Percentiles rank a stretch among this genome's conserved stretches.
phyloP scores from a whole-genome alignment of 2,797 vertebrate species.

The Premnoplex brunnescens region DNA sequence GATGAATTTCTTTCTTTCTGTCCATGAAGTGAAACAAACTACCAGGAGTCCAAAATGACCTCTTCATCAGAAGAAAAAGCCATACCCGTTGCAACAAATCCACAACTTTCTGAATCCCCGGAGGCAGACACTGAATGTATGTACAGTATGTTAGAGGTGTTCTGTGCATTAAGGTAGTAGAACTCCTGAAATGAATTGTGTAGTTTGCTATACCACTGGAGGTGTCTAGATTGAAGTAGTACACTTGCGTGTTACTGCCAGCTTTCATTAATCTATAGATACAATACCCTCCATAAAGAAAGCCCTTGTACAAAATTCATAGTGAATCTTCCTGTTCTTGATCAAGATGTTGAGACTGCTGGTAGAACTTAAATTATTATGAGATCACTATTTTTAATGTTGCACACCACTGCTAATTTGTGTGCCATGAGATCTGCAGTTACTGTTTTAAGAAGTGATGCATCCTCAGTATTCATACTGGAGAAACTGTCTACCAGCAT shows the following conservation, averaged over 20 bases:
- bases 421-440: background rate
- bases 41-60: background rate
- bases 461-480: background rate
- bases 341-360: background rate
- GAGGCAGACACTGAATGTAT: slow-evolving; percentile 46
- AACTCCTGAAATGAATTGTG: background rate
- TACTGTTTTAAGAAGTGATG: background rate
- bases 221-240: background rate
- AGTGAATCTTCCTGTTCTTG: background rate
- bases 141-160: slow-evolving; percentile 6
- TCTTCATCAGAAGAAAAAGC: slow-evolving; percentile 38
- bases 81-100: background rate
- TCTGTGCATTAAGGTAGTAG: background rate
- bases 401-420: background rate
- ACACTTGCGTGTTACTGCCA: background rate
- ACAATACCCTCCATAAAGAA: background rate
- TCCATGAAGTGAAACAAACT: slow-evolving; percentile 50
- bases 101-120: background rate
- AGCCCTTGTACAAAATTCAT: background rate
- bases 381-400: background rate
- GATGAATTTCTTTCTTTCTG: background rate
- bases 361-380: background rate
- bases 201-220: background rate
- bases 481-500: background rate
- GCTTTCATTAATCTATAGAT: background rate